A percentile compares a stretch with the other conserved stretches of the same genome.
Conservation (phyloP, 2,113 vertebrate species). For the Solea solea region DNA sequence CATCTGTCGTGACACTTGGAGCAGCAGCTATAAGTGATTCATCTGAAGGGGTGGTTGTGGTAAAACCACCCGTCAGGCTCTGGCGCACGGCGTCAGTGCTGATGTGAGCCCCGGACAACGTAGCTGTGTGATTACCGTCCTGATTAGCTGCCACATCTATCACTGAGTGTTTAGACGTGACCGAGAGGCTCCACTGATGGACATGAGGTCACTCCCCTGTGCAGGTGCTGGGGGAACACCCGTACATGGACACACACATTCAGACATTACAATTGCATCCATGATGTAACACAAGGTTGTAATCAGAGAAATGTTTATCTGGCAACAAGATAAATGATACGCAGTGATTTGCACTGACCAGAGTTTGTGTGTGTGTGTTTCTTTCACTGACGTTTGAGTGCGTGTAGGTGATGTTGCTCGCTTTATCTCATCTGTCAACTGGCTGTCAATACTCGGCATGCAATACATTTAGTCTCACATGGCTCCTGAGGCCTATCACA, state of each 20-base stretch:
- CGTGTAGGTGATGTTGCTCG: slow-evolving; percentile 23
- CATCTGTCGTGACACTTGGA: neutral
- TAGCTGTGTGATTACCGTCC: slow-evolving; percentile 51
- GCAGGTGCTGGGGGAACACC: slow-evolving; percentile 57
- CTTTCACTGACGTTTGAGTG: slow-evolving; percentile 16
- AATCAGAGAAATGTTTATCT: slow-evolving; percentile 60
- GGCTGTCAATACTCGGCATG: slow-evolving; percentile 4
- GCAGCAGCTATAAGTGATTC: slow-evolving; percentile 14
- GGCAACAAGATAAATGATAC: slow-evolving; percentile 40
- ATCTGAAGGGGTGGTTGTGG: slow-evolving; percentile 21
- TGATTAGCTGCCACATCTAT: slow-evolving; percentile 74
- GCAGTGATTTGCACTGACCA: slow-evolving; percentile 12
- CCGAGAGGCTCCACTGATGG: slow-evolving; percentile 52
- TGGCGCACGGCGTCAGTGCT: slow-evolving; percentile 7
- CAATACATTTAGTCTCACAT: neutral
- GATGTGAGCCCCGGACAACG: slow-evolving; percentile 37
- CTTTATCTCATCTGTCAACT: slow-evolving; percentile 35
- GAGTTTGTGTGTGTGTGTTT: slow-evolving; percentile 12
- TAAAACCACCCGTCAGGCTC: slow-evolving; percentile 24
- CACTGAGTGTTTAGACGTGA: slow-evolving; percentile 70
- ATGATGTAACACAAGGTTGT: slow-evolving; percentile 12
- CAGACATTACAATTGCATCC: slow-evolving; percentile 12
- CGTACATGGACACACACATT: slow-evolving; percentile 6
- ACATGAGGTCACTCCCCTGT: slow-evolving; percentile 54
- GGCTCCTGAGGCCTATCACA: slow-evolving; percentile 6